Evolutionary conservation across 2,113 vertebrate genomes (phyloP), one percentile per base, ranked within the genome.

Genomic region (Melanostigma gelatinosum): DNA sequence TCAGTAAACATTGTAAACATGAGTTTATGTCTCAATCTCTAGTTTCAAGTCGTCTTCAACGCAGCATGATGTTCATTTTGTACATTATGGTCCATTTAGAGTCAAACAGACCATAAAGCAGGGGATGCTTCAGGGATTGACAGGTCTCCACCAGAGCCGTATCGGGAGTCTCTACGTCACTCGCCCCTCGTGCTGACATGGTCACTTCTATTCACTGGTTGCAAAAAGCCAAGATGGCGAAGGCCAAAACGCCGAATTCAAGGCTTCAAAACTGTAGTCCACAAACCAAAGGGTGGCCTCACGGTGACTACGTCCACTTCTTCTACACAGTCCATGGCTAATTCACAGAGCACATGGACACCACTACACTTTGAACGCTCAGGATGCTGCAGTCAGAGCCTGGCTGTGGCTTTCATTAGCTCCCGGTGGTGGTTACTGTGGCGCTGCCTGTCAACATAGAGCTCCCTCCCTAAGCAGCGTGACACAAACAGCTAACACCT

Each of bases 341-440:
- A 52, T 52, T 22, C 20, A 22, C 7, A 52, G 20, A 52, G 20
- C 2, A 22, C 7, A 52, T 3, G 50, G 20, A 52, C 50, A 52
- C 18, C 50, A 2, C 8, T 3, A 7, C 6, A 52, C 20, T 52
- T 52, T 20, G 50, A 22, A 52, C 9, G 9, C 8, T 52, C 50
- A 52, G 50, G 8, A n/a, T 52, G 50, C 50, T 9, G 20, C 50
- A 22, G 8, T 66, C 38, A 67, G 36, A 68, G 44, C 29, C 42
- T 70, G 48, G 46, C 70, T 42, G 71, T 79, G 85, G 63, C 82
- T 80, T 67, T 48, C 10, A n/a, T 84, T 63, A 61, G 67, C 83
- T 84, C 85, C 79, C 61, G 80, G 34, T 48, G 32, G 38, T 68
- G 75, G 89, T 89, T 81, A 79, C 71, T 68, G 32, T 73, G 76